phyloP scores from a whole-genome alignment of 2,888 invertebrate species.

The Megastigmus dorsalis region DNA sequence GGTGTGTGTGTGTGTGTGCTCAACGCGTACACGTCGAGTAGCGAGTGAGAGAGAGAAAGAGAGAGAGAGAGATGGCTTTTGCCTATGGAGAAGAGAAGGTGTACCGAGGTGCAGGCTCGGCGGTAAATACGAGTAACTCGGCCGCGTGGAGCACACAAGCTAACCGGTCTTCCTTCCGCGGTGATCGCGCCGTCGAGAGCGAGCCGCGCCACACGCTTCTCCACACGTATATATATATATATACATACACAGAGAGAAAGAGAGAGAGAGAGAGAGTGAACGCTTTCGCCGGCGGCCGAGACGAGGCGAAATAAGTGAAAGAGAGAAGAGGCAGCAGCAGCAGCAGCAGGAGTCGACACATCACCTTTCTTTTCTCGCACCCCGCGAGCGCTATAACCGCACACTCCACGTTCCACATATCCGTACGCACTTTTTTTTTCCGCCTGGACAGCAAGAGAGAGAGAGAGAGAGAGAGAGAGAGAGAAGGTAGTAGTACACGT shows the following conservation, averaged over 20 bases:
- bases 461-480: neutral
- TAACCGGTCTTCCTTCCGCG: slow-evolving; percentile 59
- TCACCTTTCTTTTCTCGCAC: no score
- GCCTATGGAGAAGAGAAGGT: slow-evolving; percentile 42
- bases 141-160: slow-evolving; percentile 57
- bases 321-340: no score
- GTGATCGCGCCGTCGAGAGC: slow-evolving; percentile 17
- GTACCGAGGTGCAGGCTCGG: slow-evolving; percentile 48
- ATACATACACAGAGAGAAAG: neutral
- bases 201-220: slow-evolving; percentile 22
- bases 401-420: no score
- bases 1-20: no score
- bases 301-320: no score
- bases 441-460: neutral
- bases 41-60: slow-evolving; percentile 6
- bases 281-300: no score
- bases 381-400: no score
- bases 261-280: neutral
- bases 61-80: slow-evolving; percentile 15
- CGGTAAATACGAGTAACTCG: slow-evolving; percentile 60
- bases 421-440: no score
- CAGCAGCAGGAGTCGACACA: no score
- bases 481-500: neutral
- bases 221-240: neutral
- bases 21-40: no score